Conservation (phyloP, 2,797 vertebrate species). For the Hyperoplus immaculatus region DNA sequence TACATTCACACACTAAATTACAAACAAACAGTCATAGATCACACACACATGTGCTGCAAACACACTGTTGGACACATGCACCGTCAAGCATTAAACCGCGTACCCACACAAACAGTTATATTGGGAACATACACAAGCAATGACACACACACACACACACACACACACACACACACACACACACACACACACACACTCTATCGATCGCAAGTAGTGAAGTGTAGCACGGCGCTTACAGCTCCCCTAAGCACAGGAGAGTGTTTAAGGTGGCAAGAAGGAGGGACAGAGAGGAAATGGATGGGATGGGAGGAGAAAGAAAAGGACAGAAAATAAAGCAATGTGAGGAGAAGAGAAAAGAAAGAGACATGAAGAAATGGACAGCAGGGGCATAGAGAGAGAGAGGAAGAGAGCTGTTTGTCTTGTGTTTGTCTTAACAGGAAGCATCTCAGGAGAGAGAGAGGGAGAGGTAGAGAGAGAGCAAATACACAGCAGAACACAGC, state of each 20-base stretch:
- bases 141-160: conserved; percentile 8
- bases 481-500: conserved; percentile 63
- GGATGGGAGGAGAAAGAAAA: background rate
- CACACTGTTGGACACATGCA: background rate
- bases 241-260: conserved; percentile 59
- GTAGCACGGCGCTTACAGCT: conserved; percentile 60
- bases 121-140: conserved; percentile 13
- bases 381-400: conserved; percentile 38
- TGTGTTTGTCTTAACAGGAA: conserved; percentile 75
- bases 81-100: background rate
- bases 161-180: conserved; percentile 20
- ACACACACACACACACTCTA: conserved; percentile 32
- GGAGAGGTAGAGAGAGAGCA: conserved; percentile 34
- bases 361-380: conserved; percentile 34
- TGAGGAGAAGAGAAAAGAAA: conserved; percentile 4
- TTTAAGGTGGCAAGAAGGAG: conserved; percentile 54
- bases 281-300: background rate
- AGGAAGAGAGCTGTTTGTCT: conserved; percentile 63
- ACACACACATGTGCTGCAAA: background rate
- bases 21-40: conserved; percentile 6
- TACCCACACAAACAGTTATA: conserved; percentile 21
- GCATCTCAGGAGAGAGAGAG: conserved; percentile 58
- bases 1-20: conserved; percentile 22
- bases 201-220: conserved; percentile 66
- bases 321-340: background rate